phyloP scores from a whole-genome alignment of 1,140 invertebrate genomes.

The Heliconius hermathena region DNA sequence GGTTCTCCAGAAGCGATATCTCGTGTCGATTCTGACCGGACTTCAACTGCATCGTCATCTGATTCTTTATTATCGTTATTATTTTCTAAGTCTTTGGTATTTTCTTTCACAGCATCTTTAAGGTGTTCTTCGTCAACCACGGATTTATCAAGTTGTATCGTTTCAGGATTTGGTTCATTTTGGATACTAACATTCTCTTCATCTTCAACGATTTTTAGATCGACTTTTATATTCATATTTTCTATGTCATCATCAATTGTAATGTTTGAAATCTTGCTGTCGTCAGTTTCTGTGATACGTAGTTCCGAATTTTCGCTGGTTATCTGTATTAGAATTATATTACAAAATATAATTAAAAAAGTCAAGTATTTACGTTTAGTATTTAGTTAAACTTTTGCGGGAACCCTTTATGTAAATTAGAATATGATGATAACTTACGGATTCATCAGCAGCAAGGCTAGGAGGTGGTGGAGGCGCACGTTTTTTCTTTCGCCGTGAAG shows the following conservation, averaged over 20 bases:
- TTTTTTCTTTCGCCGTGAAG: slow-evolving; percentile 80
- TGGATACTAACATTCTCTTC: slow-evolving; percentile 47
- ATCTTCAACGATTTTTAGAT: slow-evolving; percentile 79
- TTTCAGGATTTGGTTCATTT: not conserved
- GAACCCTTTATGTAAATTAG: not conserved
- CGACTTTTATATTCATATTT: slow-evolving; percentile 70
- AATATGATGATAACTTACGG: slow-evolving; percentile 46
- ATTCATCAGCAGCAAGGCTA: slow-evolving; percentile 45
- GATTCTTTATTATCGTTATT: slow-evolving; percentile 18
- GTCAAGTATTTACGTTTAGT: not conserved
- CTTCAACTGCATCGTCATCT: slow-evolving; percentile 36
- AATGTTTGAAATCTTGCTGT: slow-evolving; percentile 43
- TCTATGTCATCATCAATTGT: slow-evolving; percentile 63
- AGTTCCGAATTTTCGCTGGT: slow-evolving; percentile 54
- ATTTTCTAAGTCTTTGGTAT: slow-evolving; percentile 30
- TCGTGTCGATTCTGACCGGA: slow-evolving; percentile 54
- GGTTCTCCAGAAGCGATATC: slow-evolving; percentile 57
- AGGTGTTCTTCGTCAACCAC: slow-evolving; percentile 27
- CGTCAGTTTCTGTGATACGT: slow-evolving; percentile 54
- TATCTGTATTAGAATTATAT: slow-evolving; percentile 45
- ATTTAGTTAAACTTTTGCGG: not conserved
- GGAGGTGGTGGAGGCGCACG: slow-evolving; percentile 77
- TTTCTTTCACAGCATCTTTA: slow-evolving; percentile 16
- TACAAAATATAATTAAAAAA: not conserved
- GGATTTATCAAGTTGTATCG: slow-evolving; percentile 19